Evolutionary conservation across 1,140 invertebrate genomes (phyloP), one percentile per base, ranked within the genome.

Genomic region (Diorhabda elongata): DNA sequence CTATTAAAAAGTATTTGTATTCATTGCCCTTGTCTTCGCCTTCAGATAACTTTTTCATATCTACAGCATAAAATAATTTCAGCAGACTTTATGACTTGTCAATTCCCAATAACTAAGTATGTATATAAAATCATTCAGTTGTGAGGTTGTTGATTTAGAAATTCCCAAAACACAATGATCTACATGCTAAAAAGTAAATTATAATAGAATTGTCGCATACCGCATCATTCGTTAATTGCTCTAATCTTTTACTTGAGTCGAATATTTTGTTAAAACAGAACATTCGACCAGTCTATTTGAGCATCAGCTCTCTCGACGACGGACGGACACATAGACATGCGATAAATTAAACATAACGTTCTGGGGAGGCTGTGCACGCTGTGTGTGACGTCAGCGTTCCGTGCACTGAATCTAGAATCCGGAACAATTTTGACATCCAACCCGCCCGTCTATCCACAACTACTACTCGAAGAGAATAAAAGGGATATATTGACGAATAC

Each of bases 331-430:
- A 62, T 44, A 62, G 61, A 62, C 61, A 62, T 44, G 44, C 61
- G 43, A 62, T 62, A 62, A 62, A 62, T 62, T 62, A 62, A 62
- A 62, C 61, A 62, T 62, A 62, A 62, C 44, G 61, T 42, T 62
- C 44, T 42, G 44, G 61, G 61, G 61, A 62, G 61, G 61, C 61
- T 62, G 61, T 62, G 61, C 61, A 62, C 61, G 42, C 61, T 44
- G 61, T 62, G 61, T 62, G 43, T 62, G 61, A 62, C 61, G 61
- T 62, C 61, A 62, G 61, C 61, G 61, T 44, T 62, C 61, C 61
- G 61, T 62, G 61, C 61, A 62, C 61, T 62, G 61, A 62, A 62
- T 62, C 61, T 44, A 3, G 43, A 62, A 62, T 62, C 61, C 8
- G 44, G 61, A 43, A 62, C 61, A 43, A 43, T 62, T 62, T 44